Conservation (phyloP, 1,140 invertebrate species). For the Ooceraea biroi region DNA sequence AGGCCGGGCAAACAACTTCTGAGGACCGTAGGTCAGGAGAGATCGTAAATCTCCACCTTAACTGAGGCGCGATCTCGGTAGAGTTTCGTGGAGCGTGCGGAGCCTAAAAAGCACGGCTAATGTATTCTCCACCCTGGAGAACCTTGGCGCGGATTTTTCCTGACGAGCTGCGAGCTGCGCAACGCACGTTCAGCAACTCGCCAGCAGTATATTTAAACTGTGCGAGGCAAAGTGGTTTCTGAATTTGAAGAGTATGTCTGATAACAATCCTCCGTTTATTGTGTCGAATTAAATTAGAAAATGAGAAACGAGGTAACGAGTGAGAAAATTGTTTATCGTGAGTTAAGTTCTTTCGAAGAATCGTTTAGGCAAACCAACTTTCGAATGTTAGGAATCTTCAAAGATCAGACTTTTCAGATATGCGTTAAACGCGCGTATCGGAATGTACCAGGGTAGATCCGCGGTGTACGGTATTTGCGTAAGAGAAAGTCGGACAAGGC, state of each 20-base stretch:
- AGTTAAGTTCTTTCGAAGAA: neutral
- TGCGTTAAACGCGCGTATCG: neutral
- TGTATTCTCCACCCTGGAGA: conserved; percentile 32
- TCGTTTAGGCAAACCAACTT: neutral
- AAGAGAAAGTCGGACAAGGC: conserved; percentile 60
- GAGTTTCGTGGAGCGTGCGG: conserved; percentile 29
- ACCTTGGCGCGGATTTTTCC: conserved; percentile 21
- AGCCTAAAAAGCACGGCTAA: conserved; percentile 41
- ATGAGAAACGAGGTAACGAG: neutral
- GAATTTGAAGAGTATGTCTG: neutral
- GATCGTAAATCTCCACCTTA: conserved; percentile 54
- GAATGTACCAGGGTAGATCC: neutral
- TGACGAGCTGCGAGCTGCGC: neutral
- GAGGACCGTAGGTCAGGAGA: conserved; percentile 55
- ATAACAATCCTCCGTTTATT: neutral
- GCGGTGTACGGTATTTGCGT: conserved; percentile 22
- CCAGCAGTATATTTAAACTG: neutral
- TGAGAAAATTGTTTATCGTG: too few relatives aligned
- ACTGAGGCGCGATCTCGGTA: conserved; percentile 50
- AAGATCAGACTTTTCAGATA: neutral
- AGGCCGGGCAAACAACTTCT: conserved; percentile 37
- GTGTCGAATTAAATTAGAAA: neutral
- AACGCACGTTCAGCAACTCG: neutral
- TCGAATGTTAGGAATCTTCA: neutral
- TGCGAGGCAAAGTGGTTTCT: neutral